Evolutionary conservation across 53 echinoderm and acorn worm genomes (phyloP), one percentile per base, ranked within the genome.

Genomic region (Crossaster papposus): DNA sequence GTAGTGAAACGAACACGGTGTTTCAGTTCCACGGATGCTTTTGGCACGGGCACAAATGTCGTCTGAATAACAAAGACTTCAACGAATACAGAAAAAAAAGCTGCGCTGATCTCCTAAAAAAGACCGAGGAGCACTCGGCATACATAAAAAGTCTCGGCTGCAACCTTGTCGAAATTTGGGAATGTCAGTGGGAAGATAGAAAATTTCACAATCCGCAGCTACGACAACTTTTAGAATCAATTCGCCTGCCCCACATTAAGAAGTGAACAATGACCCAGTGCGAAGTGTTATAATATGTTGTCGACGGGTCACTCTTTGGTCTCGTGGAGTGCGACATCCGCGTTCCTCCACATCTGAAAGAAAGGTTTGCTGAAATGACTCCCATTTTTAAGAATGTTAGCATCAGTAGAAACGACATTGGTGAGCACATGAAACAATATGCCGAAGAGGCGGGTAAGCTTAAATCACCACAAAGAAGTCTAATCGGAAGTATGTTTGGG

Each of bases 381-480:
- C 84, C 91, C 68, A 85, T 91, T 36, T 91, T 91, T 35, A 91
- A 85, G 50, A 91, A 91, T 30, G 65, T 58, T 3, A 84, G 85
- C 4, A 74, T 91, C 10, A 23, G 62, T 38, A 22, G 36, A 0
- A 86, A 64, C 1, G 79, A 65, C 51, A 75, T 77, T 14, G 77
- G 88, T 12, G 29, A 32, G 30, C 75, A 75, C 36, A 80, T 80
- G 68, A 26, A 65, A 24, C 24, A 80, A 53, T 80, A 36, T 58
- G 80, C 80, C 7, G 80, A 80, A 17, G 31, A 34, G 28, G 55
- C 30, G 13, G 68, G 68, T 65, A 29, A 65, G n/a, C 20, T 90
- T 17, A 51, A 51, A 73, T 6, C 51, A 30, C 90, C 90, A 12
- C 81, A 82, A 7, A 26, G 82, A 4, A 90, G 20, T 29, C 62